Percentiles rank a stretch among this genome's conserved stretches.
phyloP scores from a whole-genome alignment of 1,140 invertebrate genomes.

The Drosophila santomea region DNA sequence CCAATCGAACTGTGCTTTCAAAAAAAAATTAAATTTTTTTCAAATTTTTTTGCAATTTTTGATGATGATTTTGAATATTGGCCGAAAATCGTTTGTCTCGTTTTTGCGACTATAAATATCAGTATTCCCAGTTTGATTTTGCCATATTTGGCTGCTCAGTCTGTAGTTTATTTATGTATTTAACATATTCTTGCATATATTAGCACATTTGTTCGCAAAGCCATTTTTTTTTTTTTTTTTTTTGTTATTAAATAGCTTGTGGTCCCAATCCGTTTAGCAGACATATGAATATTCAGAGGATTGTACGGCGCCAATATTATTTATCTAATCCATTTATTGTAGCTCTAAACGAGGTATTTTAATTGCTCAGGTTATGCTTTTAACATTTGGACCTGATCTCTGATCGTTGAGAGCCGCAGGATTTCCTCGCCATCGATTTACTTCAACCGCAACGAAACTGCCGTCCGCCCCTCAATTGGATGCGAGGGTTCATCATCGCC shows the following conservation, averaged over 20 bases:
- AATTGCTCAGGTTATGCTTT: slow-evolving; percentile 32
- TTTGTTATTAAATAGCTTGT: slow-evolving; percentile 18
- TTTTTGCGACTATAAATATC: too few species aligned
- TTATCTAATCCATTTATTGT: slow-evolving; percentile 39
- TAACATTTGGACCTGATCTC: slow-evolving; percentile 13
- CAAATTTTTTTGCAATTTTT: too few species aligned
- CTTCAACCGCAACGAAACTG: slow-evolving; percentile 34
- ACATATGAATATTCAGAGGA: slow-evolving; percentile 50
- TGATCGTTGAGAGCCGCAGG: slow-evolving; percentile 15
- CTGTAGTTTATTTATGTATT: slow-evolving; percentile 34
- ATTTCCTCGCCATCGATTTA: slow-evolving; percentile 19
- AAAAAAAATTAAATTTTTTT: too few species aligned
- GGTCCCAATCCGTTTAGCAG: slow-evolving; percentile 39
- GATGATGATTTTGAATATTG: too few species aligned
- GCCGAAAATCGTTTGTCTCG: too few species aligned
- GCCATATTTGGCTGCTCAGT: slow-evolving; percentile 1
- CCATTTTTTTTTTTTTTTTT: neutral
- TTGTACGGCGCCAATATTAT: slow-evolving; percentile 36
- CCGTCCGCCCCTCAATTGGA: slow-evolving; percentile 42
- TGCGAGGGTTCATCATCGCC: slow-evolving; percentile 46
- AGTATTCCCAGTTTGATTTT: slow-evolving; percentile 1
- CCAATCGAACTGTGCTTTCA: too few species aligned
- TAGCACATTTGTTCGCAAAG: slow-evolving; percentile 24
- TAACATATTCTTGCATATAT: slow-evolving; percentile 39
- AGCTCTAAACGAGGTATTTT: slow-evolving; percentile 34